These are phyloP conservation scores for Microctenopoma steveboyesi DNA, from an alignment of 2,797 vertebrate genomes.

Conservation along the genomic window DNA sequence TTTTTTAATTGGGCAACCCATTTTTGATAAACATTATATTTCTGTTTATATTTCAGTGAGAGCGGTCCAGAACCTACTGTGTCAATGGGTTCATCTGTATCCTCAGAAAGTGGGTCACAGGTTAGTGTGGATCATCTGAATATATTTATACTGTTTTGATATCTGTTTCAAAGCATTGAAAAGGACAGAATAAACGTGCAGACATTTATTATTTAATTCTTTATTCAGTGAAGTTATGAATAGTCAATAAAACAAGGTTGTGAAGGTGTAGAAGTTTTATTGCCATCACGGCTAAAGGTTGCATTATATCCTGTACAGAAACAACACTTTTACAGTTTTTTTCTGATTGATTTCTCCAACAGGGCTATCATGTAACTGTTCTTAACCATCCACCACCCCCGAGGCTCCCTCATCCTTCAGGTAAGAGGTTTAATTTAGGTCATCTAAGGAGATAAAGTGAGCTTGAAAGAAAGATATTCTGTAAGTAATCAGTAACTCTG, in stretches of 20 bases:
- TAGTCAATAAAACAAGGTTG: too few relatives aligned
- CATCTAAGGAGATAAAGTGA: neutral
- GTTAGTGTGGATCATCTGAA: conserved; percentile 36
- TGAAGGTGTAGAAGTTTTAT: too few relatives aligned
- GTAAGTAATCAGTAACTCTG: conserved; percentile 15
- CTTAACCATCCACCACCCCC: conserved; percentile 85
- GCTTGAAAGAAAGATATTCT: neutral
- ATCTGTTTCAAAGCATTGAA: too few relatives aligned
- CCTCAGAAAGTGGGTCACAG: conserved; percentile 56
- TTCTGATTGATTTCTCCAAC: conserved; percentile 39
- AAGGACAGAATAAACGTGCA: too few relatives aligned
- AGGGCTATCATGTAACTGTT: conserved; percentile 90
- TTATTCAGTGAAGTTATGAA: neutral
- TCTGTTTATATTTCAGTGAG: conserved; percentile 60
- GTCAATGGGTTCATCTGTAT: conserved; percentile 35
- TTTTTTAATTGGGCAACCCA: neutral
- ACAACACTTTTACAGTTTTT: neutral
- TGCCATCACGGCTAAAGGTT: too few relatives aligned
- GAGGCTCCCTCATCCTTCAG: conserved; percentile 59
- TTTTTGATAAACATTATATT: neutral
- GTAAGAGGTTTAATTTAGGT: conserved; percentile 45
- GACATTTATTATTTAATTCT: neutral
- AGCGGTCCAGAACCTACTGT: conserved; percentile 46
- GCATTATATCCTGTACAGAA: neutral
- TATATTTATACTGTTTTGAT: neutral